A percentile compares a stretch with the other conserved stretches of the same genome.
These are phyloP conservation scores for Hedychridium roseum DNA, from an alignment of 2,888 invertebrate species.

Conservation along the genomic window DNA sequence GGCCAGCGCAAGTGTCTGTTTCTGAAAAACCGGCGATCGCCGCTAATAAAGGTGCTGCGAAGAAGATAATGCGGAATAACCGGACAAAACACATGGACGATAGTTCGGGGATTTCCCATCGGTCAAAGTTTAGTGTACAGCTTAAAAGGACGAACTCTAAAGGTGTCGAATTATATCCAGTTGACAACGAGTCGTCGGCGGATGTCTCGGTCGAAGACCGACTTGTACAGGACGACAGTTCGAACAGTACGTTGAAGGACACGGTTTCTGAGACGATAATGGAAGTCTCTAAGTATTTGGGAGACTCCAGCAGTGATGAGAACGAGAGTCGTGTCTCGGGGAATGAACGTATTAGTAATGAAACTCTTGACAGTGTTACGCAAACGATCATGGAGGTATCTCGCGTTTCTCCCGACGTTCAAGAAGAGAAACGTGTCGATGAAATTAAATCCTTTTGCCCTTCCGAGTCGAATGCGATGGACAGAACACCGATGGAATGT, in stretches of 20 bases:
- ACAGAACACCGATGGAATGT: no score
- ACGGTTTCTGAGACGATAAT: conserved; percentile 56
- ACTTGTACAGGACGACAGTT: conserved; percentile 33
- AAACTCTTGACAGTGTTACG: conserved; percentile 48
- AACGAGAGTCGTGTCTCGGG: conserved; percentile 3
- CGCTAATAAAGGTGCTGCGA: conserved; percentile 30
- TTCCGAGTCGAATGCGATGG: no score
- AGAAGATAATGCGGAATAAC: conserved; percentile 47
- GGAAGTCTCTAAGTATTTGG: conserved; percentile 52
- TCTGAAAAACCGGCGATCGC: conserved; percentile 14
- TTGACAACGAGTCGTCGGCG: conserved; percentile 14
- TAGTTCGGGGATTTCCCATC: conserved; percentile 27
- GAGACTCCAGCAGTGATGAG: conserved; percentile 28
- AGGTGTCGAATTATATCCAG: conserved; percentile 7
- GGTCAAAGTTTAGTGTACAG: conserved; percentile 22
- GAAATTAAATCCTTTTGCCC: no score
- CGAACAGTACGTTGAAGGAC: conserved; percentile 35
- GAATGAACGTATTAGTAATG: conserved; percentile 16
- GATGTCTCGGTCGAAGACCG: conserved; percentile 12
- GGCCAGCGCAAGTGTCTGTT: conserved; percentile 1
- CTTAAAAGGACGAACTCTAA: conserved; percentile 23
- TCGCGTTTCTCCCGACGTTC: no score
- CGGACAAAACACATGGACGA: conserved; percentile 41
- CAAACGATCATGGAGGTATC: conserved; percentile 54
- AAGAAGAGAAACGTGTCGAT: no score